Conservation (phyloP, 2,888 invertebrate genomes). For the Athrips mouffetella region DNA sequence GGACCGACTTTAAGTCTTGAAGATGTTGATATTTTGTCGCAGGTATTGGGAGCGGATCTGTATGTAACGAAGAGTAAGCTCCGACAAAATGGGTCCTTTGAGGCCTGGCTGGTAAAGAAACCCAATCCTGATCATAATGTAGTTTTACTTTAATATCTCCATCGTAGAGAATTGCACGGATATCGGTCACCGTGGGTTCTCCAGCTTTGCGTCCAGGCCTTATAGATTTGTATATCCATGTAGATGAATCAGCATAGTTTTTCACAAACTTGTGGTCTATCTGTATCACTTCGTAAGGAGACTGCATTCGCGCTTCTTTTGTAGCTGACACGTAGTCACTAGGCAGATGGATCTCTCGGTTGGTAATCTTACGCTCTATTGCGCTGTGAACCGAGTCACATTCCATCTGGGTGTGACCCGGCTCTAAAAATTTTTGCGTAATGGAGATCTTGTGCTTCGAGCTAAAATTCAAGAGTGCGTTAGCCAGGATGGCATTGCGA, state of each 20-base stretch:
- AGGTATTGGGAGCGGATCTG: constrained; percentile 7
- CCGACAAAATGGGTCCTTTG: not conserved
- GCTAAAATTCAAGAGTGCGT: constrained; percentile 28
- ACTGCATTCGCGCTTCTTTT: constrained; percentile 18
- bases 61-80: not conserved
- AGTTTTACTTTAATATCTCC: constrained; percentile 22
- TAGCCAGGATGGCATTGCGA: constrained; percentile 28
- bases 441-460: constrained; percentile 22
- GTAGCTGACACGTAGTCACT: constrained; percentile 19
- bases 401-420: constrained; percentile 32
- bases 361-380: constrained; percentile 41
- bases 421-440: constrained; percentile 32
- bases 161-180: constrained; percentile 21
- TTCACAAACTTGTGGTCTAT: constrained; percentile 20
- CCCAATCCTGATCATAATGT: constrained; percentile 20
- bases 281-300: constrained; percentile 17
- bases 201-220: constrained; percentile 23
- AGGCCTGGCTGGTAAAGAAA: constrained; percentile 18
- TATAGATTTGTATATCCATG: constrained; percentile 21
- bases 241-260: constrained; percentile 18
- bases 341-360: constrained; percentile 27
- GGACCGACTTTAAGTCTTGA: constrained; percentile 20
- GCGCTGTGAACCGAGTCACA: constrained; percentile 41
- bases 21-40: constrained; percentile 21
- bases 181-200: constrained; percentile 23